These are phyloP conservation scores for Drosophila ambigua DNA, from an alignment of 1,140 invertebrate species.

Conservation along the genomic window DNA sequence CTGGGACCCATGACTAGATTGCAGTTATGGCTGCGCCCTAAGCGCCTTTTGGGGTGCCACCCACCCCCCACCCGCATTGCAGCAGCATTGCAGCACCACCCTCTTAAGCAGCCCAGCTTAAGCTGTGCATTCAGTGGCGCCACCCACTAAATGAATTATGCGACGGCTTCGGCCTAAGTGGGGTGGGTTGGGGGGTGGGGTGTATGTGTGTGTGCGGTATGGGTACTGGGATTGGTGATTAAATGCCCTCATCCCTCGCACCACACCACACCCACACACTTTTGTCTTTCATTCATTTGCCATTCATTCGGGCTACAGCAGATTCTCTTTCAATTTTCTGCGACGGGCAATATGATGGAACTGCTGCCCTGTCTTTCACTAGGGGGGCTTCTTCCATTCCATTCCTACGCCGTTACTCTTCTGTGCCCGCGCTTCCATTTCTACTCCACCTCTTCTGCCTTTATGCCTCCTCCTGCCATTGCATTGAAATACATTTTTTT, in stretches of 20 bases:
- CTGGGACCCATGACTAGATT: constrained; percentile 13
- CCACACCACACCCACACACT: neutral
- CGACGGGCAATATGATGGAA: constrained; percentile 14
- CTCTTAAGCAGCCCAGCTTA: constrained; percentile 15
- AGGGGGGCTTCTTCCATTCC: constrained; percentile 7
- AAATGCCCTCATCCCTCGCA: constrained; percentile 33
- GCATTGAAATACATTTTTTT: constrained; percentile 58
- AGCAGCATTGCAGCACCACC: neutral
- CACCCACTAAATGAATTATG: constrained; percentile 65
- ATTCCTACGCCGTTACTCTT: too few relatives aligned
- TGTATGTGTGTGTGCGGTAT: neutral
- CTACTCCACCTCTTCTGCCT: too few relatives aligned
- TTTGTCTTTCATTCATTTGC: constrained; percentile 50
- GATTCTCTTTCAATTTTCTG: constrained; percentile 61
- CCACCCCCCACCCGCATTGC: neutral
- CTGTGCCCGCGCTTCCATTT: too few relatives aligned
- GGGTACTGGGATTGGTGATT: constrained; percentile 47
- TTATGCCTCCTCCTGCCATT: constrained; percentile 2
- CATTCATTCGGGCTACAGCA: constrained; percentile 16
- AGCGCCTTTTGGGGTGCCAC: constrained; percentile 42
- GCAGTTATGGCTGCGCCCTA: constrained; percentile 50
- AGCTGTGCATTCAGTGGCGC: constrained; percentile 37
- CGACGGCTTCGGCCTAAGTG: constrained; percentile 7
- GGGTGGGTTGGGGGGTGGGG: too few relatives aligned
- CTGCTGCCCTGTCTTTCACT: constrained; percentile 13